These are phyloP conservation scores for Epirrita christyi DNA, from an alignment of 2,888 invertebrate genomes.

Conservation along the genomic window DNA sequence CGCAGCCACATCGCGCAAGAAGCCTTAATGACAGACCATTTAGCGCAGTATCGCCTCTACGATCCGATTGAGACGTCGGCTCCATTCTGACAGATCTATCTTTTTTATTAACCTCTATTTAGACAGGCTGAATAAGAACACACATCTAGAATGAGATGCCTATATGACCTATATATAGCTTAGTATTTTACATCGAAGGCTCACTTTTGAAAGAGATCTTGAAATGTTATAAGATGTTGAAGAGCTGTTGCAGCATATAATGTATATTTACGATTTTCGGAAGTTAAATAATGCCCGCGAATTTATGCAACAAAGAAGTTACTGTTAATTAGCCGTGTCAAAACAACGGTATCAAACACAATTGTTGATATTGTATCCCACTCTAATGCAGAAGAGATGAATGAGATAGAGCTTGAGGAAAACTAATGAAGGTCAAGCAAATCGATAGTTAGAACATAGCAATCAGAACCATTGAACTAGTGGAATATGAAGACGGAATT, in stretches of 20 bases:
- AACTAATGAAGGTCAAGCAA: conserved; percentile 2
- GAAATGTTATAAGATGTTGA: conserved; percentile 1
- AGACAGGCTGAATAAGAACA: conserved; percentile 47
- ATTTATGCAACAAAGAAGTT: conserved; percentile 32
- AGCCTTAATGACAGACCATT: conserved; percentile 69
- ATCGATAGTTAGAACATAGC: neutral
- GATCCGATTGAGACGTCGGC: conserved; percentile 60
- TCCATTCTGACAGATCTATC: conserved; percentile 56
- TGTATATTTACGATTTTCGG: conserved; percentile 26
- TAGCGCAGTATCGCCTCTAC: conserved; percentile 54
- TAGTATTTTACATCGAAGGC: conserved; percentile 10
- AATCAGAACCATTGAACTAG: neutral
- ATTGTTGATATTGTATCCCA: neutral
- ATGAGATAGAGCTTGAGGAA: conserved; percentile 1
- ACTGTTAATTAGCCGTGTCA: conserved; percentile 14
- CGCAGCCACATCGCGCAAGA: conserved; percentile 45
- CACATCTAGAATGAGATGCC: conserved; percentile 33
- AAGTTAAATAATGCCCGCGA: conserved; percentile 29
- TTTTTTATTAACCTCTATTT: conserved; percentile 55
- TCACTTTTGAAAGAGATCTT: conserved; percentile 1
- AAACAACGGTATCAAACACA: neutral
- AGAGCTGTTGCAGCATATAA: conserved; percentile 20
- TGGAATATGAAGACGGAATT: conserved; percentile 3
- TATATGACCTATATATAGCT: conserved; percentile 18
- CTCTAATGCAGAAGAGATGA: neutral